Base-by-base conservation (phyloP, 2,797 vertebrate species). In the Enteromius paludinosus region DNA sequence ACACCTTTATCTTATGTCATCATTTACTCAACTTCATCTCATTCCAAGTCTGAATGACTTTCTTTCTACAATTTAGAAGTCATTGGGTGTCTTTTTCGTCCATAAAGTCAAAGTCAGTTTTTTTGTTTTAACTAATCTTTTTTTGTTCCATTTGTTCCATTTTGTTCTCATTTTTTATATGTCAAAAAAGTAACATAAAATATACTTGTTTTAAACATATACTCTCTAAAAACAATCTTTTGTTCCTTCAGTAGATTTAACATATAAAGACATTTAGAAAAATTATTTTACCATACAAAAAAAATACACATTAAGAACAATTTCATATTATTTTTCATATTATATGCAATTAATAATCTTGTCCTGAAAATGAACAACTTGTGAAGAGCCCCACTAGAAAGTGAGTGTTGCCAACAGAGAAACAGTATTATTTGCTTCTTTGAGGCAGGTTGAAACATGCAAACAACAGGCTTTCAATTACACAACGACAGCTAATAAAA, bases 381-480 rank as follows among this genome's bases (percentile, higher is more conserved):
- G 54, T 35, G 25, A 47, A 45, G 38, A 61, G 20, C 5, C 43
- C 43, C 33, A 45, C 18, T n/a, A 79, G 38, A 47, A 43, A 25
- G 41, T 17, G 14, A 71, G 54, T 61, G 25, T 18, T 47, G 2
- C 72, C 52, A 38, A 66, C 4, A 64, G 9, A 72, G 17, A 74
- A 28, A 66, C 0, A 0, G 28, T 41, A 56, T 56, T 54, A 68
- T 20, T 66, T 17, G 28, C 20, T 38, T 79, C n/a, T 62, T 59
- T 47, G 38, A 45, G 68, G 68, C 68, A 76, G 49, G 72, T 56
- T 75, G 33, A 65, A 82, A 66, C 43, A 41, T 18, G 71, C 15
- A 47, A 75, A 56, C 38, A 61, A 69, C 43, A 64, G 28, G 59
- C 41, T 43, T 64, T 77, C 35, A 79, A 43, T 79, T 59, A 66